phyloP scores from a whole-genome alignment of 2,113 vertebrate genomes.

The Psilopogon haemacephalus region DNA sequence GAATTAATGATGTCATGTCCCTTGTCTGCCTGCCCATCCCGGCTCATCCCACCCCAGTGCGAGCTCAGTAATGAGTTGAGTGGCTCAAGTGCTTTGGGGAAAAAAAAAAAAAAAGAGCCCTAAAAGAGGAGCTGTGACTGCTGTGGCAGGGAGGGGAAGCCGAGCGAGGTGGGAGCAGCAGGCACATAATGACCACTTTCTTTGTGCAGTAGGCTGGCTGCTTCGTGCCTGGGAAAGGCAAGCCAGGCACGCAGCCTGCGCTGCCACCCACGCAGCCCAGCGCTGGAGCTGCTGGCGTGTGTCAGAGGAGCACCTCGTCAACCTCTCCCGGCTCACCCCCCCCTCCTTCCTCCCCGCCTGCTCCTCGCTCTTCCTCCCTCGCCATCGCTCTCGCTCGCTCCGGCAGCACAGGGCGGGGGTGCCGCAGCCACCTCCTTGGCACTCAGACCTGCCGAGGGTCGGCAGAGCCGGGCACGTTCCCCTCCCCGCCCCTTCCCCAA shows the following conservation, averaged over 20 bases:
- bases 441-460: neutral
- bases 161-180: neutral
- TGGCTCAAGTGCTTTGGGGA: neutral
- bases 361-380: neutral
- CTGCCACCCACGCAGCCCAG: conserved; percentile 69
- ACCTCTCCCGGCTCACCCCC: neutral
- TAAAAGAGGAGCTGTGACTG: neutral
- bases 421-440: neutral
- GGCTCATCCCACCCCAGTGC: neutral
- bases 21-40: neutral
- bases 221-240: conserved; percentile 71
- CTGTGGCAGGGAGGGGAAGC: neutral
- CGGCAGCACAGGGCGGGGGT: neutral
- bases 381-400: neutral
- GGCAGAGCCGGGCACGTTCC: accelerated
- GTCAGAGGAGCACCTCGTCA: conserved; percentile 51
- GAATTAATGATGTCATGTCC: neutral
- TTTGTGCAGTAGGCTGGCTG: conserved; percentile 35
- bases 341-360: neutral
- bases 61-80: neutral
- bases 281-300: conserved; percentile 65
- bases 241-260: conserved; percentile 61
- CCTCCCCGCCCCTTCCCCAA: neutral
- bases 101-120: neutral
- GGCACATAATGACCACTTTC: conserved; percentile 37